Evolutionary conservation across 2,888 invertebrate species (phyloP).

Genomic region (Bellardia bayeri): DNA sequence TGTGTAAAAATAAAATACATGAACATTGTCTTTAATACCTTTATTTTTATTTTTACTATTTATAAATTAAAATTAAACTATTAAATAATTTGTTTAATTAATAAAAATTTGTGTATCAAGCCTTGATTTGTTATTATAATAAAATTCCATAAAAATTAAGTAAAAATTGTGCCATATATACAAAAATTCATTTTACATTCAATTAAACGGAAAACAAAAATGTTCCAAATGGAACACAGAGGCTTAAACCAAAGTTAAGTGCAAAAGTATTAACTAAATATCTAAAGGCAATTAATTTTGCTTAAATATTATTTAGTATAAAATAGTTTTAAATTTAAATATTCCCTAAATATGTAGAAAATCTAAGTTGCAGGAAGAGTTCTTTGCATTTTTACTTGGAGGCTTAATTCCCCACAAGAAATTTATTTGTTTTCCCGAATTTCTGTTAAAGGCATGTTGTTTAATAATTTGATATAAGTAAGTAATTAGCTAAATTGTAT

Average conservation of each 20-base stretch:
- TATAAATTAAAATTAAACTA: neutral
- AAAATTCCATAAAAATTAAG: constrained; percentile 39
- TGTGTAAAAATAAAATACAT: no score
- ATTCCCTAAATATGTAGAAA: constrained; percentile 25
- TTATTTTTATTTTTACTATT: constrained; percentile 13
- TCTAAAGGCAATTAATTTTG: neutral
- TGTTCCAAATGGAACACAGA: constrained; percentile 17
- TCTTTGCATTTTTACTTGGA: neutral
- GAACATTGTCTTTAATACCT: no score
- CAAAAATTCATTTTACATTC: constrained; percentile 16
- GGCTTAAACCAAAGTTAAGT: no score
- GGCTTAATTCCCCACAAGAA: constrained; percentile 2
- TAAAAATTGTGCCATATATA: constrained; percentile 51
- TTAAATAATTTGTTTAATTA: constrained; percentile 26
- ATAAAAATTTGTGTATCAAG: constrained; percentile 19
- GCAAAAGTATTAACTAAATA: no score
- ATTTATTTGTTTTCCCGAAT: constrained; percentile 21
- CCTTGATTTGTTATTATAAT: constrained; percentile 26
- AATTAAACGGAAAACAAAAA: constrained; percentile 1
- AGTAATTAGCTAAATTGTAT: constrained; percentile 32
- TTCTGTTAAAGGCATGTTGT: constrained; percentile 58
- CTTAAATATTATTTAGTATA: constrained; percentile 24
- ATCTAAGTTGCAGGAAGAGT: no score
- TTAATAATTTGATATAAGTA: constrained; percentile 8
- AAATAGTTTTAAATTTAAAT: neutral